Percentiles rank a stretch among this genome's conserved stretches.
phyloP scores from a whole-genome alignment of 2,888 invertebrate species.

The Drosophila bunnanda region DNA sequence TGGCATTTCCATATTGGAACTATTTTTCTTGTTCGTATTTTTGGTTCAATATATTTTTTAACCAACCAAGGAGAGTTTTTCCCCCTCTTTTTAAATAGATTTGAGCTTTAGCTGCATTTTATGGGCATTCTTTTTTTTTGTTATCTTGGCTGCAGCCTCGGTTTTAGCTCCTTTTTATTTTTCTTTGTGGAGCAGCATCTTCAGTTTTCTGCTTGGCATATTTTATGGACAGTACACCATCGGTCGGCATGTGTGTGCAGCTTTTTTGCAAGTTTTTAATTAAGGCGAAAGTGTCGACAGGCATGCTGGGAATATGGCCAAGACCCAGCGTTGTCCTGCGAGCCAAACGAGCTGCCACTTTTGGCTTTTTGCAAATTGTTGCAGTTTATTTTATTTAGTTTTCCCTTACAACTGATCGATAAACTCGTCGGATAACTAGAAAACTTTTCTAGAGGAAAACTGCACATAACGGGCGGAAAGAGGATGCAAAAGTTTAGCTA shows the following conservation, averaged over 20 bases:
- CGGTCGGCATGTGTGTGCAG: constrained; percentile 18
- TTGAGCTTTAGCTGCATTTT: constrained; percentile 66
- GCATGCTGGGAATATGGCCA: constrained; percentile 53
- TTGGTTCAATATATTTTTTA: constrained; percentile 8
- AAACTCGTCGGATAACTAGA: constrained; percentile 70
- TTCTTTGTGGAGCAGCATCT: constrained; percentile 29
- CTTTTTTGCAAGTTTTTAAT: constrained; percentile 75
- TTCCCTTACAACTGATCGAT: constrained; percentile 56
- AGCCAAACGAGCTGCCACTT: constrained; percentile 29
- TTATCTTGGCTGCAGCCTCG: constrained; percentile 8
- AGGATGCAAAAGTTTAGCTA: constrained; percentile 16
- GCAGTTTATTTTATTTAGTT: constrained; percentile 57
- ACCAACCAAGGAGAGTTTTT: constrained; percentile 8
- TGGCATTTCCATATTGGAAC: constrained; percentile 5
- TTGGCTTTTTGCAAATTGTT: constrained; percentile 63
- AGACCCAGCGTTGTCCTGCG: constrained; percentile 22
- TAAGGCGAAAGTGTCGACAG: constrained; percentile 77
- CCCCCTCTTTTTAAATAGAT: constrained; percentile 45
- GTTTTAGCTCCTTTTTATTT: constrained; percentile 9
- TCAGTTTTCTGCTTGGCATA: constrained; percentile 56
- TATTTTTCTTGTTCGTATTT: constrained; percentile 23
- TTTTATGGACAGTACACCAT: constrained; percentile 60
- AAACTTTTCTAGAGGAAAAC: constrained; percentile 32
- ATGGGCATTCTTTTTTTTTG: constrained; percentile 48
- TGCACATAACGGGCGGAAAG: neutral